Evolutionary conservation across 2,888 invertebrate genomes (phyloP).

Genomic region (Melanostoma scalare): DNA sequence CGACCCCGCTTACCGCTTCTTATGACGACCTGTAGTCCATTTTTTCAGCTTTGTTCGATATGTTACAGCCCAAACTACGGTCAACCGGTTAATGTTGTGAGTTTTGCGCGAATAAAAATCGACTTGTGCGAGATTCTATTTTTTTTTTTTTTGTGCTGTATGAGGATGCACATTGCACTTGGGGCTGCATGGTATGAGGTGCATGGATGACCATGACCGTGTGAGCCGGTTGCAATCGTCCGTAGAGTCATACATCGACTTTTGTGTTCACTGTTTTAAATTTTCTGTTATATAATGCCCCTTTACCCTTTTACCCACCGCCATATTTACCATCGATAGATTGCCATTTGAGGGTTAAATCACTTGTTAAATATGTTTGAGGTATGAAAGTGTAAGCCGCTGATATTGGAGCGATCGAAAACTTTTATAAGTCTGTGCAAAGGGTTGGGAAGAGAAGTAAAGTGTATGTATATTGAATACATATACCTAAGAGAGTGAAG

Average conservation of each 20-base stretch:
- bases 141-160: conserved; percentile 55
- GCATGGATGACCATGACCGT: conserved; percentile 69
- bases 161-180: conserved; percentile 64
- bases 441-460: conserved; percentile 20
- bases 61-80: conserved; percentile 44
- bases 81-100: conserved; percentile 58
- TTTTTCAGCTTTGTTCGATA: conserved; percentile 13
- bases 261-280: conserved; percentile 67
- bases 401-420: conserved; percentile 73
- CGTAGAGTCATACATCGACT: conserved; percentile 68
- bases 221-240: conserved; percentile 70
- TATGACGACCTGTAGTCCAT: conserved; percentile 46
- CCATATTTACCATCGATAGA: conserved; percentile 41
- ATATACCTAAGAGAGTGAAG: conserved; percentile 36
- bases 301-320: not conserved
- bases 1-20: conserved; percentile 67
- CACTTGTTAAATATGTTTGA: conserved; percentile 73
- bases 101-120: conserved; percentile 62
- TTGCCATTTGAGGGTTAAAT: conserved; percentile 69
- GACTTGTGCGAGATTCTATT: conserved; percentile 36
- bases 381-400: conserved; percentile 72
- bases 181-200: conserved; percentile 13
- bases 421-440: conserved; percentile 37
- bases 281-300: conserved; percentile 38
- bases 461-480: no score